Percentiles rank a stretch among this genome's conserved stretches.
These are phyloP conservation scores for Stenichneumon culpator DNA, from an alignment of 2,888 invertebrate genomes.

Conservation along the genomic window DNA sequence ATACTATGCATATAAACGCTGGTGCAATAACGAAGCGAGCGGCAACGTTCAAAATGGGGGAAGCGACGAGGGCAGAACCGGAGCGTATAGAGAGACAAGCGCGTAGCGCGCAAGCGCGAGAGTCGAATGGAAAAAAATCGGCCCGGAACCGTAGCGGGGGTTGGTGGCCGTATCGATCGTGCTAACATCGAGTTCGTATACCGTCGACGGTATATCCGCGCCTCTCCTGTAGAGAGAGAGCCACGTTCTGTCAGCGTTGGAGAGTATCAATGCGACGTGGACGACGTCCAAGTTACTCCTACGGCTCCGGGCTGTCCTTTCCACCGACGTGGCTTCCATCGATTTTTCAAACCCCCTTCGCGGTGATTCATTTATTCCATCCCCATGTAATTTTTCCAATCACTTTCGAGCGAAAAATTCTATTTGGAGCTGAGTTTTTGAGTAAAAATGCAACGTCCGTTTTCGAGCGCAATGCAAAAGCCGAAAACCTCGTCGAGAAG, in stretches of 20 bases:
- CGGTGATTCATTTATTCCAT: neutral
- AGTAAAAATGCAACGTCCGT: neutral
- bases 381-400: neutral
- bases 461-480: neutral
- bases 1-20: conserved; percentile 59
- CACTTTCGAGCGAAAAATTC: neutral
- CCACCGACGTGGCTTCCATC: neutral
- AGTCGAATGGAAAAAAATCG: conserved; percentile 87
- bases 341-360: neutral
- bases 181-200: conserved; percentile 81
- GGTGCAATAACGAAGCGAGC: conserved; percentile 70
- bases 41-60: conserved; percentile 63
- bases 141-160: conserved; percentile 85
- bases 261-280: conserved; percentile 71
- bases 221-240: conserved; percentile 34
- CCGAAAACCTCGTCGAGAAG: neutral
- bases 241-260: conserved; percentile 68
- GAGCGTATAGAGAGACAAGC: conserved; percentile 31
- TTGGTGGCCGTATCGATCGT: conserved; percentile 82
- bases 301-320: conserved; percentile 32
- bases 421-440: neutral
- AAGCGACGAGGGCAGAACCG: conserved; percentile 44
- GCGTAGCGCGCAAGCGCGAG: conserved; percentile 76
- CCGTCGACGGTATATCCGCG: conserved; percentile 85
- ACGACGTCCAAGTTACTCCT: conserved; percentile 70